Percentiles rank a stretch among this genome's conserved stretches.
These are phyloP conservation scores for Plotosus lineatus DNA, from an alignment of 2,113 vertebrate species.

Conservation along the genomic window DNA sequence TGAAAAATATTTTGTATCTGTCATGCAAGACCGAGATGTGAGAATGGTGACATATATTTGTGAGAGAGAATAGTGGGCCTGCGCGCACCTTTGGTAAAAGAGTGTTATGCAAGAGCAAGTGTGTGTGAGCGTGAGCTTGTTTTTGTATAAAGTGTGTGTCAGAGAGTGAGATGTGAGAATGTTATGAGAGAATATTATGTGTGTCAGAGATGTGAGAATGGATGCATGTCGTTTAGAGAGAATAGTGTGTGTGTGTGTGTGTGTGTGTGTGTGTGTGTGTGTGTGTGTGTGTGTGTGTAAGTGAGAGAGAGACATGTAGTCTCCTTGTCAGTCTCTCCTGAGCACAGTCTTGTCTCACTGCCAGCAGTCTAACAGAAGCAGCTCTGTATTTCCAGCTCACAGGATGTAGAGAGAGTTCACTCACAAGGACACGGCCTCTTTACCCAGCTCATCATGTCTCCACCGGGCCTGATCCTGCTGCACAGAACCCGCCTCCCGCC, in stretches of 20 bases:
- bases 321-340: conserved; percentile 15
- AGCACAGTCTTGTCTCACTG: conserved; percentile 19
- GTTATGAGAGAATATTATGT: no score
- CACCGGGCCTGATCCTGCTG: not conserved
- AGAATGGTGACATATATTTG: no score
- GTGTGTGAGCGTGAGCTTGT: no score
- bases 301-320: conserved; percentile 1
- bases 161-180: not conserved
- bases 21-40: not conserved
- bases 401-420: conserved; percentile 15
- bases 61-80: no score
- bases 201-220: not conserved
- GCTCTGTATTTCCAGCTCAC: conserved; percentile 42
- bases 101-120: no score
- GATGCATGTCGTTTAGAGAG: not conserved
- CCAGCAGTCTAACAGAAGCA: conserved; percentile 44
- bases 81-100: no score
- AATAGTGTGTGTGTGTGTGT: not conserved
- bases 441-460: not conserved
- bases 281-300: not conserved
- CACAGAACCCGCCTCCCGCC: not conserved
- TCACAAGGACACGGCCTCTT: conserved; percentile 28
- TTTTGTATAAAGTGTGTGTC: no score
- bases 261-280: not conserved
- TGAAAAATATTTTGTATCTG: no score